phyloP scores from a whole-genome alignment of 1,140 invertebrate genomes.

The Drosophila insularis region DNA sequence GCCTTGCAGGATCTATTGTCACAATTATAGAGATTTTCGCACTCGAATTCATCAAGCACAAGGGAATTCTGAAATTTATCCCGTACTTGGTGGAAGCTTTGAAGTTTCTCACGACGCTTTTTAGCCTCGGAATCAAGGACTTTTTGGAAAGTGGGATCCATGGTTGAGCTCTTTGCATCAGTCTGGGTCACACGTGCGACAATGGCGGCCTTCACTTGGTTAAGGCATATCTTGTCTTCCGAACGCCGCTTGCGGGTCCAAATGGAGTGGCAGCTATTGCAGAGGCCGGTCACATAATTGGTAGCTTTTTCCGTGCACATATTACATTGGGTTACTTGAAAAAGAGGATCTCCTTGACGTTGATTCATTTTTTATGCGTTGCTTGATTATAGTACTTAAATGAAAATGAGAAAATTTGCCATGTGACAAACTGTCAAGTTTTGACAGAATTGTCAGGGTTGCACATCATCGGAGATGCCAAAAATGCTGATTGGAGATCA shows the following conservation, averaged over 20 bases:
- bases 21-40: no score
- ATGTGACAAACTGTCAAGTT: background rate
- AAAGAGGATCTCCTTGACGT: constrained; percentile 10
- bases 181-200: constrained; percentile 9
- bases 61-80: constrained; percentile 27
- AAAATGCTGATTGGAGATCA: constrained; percentile 24
- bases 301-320: constrained; percentile 37
- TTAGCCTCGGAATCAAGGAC: constrained; percentile 12
- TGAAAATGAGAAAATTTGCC: background rate
- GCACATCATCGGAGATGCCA: background rate
- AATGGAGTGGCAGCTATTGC: constrained; percentile 34
- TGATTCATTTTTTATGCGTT: constrained; percentile 22
- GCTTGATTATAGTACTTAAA: background rate
- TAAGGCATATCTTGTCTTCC: background rate
- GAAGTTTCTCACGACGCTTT: constrained; percentile 20
- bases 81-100: constrained; percentile 37
- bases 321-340: constrained; percentile 42
- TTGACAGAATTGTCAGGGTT: constrained; percentile 12
- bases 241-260: constrained; percentile 23
- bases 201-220: constrained; percentile 28
- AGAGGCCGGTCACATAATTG: constrained; percentile 43
- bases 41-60: background rate
- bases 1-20: constrained; percentile 13
- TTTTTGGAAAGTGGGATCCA: constrained; percentile 27
- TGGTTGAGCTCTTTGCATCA: background rate